Percentiles rank a stretch among this genome's conserved stretches.
These are phyloP conservation scores for Protonemura montana DNA, from an alignment of 2,888 invertebrate genomes.

Conservation along the genomic window DNA sequence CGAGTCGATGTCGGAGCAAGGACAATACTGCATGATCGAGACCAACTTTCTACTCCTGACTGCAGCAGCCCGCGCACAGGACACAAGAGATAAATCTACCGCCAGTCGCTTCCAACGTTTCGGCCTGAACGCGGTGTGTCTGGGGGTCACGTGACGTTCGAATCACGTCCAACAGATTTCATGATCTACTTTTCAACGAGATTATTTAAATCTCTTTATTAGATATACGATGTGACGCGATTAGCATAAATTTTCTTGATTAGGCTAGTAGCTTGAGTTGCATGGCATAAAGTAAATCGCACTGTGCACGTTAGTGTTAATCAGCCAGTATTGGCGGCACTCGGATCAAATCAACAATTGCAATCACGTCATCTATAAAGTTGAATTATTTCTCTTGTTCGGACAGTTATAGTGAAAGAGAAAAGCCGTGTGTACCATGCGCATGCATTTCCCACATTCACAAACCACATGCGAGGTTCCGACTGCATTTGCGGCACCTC, in stretches of 20 bases:
- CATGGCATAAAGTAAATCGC: neutral
- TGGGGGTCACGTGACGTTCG: neutral
- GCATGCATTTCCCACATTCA: neutral
- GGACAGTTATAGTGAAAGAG: neutral
- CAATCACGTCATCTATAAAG: neutral
- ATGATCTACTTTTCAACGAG: conserved; percentile 12
- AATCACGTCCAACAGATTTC: neutral
- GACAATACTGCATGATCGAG: neutral
- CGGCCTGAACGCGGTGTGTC: neutral
- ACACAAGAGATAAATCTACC: neutral
- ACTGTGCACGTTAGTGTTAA: neutral
- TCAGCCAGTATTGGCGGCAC: neutral
- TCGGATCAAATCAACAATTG: neutral
- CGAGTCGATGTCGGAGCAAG: neutral
- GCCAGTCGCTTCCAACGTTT: neutral
- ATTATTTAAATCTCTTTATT: conserved; percentile 12
- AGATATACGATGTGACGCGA: neutral
- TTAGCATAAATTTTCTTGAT: neutral
- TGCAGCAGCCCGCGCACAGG: neutral
- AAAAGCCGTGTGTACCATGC: neutral
- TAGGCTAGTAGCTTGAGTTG: neutral
- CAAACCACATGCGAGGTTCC: too few species aligned
- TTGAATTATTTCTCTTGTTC: neutral
- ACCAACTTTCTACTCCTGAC: neutral
- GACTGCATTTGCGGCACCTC: neutral